Percentiles rank a stretch among this genome's conserved stretches.
phyloP scores from a whole-genome alignment of 2,888 invertebrate genomes.

The Agriopis aurantiaria region DNA sequence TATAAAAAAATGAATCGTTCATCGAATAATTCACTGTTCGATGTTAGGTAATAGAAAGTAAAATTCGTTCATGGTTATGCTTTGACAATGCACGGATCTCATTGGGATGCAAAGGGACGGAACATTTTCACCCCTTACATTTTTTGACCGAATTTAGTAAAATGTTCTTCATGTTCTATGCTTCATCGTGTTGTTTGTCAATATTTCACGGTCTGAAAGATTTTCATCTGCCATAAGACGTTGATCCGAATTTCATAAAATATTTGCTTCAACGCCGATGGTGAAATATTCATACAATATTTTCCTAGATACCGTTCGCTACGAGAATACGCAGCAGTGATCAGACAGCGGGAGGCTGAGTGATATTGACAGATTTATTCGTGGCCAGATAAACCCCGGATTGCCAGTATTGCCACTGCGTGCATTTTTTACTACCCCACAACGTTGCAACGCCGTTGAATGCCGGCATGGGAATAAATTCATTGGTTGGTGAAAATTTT shows the following conservation, averaged over 20 bases:
- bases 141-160: neutral
- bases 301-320: conserved; percentile 36
- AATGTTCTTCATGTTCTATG: neutral
- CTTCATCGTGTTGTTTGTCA: neutral
- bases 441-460: conserved; percentile 37
- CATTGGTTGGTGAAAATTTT: conserved; percentile 52
- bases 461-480: conserved; percentile 49
- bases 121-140: neutral
- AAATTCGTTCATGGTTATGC: neutral
- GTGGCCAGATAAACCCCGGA: conserved; percentile 75
- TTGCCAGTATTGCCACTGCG: conserved; percentile 70
- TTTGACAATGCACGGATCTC: neutral
- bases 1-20: too few species aligned
- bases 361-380: conserved; percentile 86
- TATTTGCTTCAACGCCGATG: conserved; percentile 1
- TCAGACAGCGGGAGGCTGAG: conserved; percentile 73
- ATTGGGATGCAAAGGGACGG: too few species aligned
- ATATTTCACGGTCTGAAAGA: neutral
- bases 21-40: too few species aligned
- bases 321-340: conserved; percentile 49
- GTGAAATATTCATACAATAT: conserved; percentile 21
- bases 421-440: conserved; percentile 76
- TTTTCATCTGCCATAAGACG: neutral
- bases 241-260: neutral
- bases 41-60: neutral